phyloP scores from a whole-genome alignment of 2,797 vertebrate genomes.

The Erethizon dorsatum region DNA sequence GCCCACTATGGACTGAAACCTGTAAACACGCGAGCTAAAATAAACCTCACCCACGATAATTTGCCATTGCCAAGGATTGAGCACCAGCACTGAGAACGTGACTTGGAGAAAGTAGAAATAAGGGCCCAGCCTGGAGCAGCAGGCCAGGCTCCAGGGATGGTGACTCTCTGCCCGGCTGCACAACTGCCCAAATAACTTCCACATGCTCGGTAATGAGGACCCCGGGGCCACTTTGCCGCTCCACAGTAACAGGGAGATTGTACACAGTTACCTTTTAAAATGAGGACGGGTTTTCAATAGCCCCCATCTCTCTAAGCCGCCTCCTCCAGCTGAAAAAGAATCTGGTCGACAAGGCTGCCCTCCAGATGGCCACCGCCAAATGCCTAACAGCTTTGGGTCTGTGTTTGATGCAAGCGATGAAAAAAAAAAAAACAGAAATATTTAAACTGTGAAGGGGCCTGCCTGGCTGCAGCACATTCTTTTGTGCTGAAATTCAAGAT shows the following conservation, averaged over 20 bases:
- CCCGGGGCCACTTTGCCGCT: background rate
- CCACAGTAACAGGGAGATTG: background rate
- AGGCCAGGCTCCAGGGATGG: fast-evolving
- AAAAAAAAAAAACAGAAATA: background rate
- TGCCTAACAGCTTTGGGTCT: conserved; percentile 24
- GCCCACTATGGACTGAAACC: background rate
- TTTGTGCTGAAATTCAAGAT: conserved; percentile 66
- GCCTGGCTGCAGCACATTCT: conserved; percentile 21
- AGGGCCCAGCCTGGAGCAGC: background rate
- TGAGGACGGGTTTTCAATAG: conserved; percentile 34
- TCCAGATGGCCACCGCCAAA: conserved; percentile 68
- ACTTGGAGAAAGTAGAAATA: background rate
- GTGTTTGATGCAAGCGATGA: background rate
- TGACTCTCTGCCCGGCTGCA: fast-evolving
- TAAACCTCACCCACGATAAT: background rate
- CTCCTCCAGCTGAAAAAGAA: conserved; percentile 65
- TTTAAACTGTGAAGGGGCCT: background rate
- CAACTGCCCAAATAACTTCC: conserved; percentile 9
- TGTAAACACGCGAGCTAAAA: background rate
- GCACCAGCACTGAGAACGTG: background rate
- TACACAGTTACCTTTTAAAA: background rate
- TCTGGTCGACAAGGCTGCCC: background rate
- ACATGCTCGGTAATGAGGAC: background rate
- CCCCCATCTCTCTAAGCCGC: background rate
- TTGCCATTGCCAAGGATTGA: background rate